Evolutionary conservation across 2,797 vertebrate species (phyloP), one percentile per base, ranked within the genome.

Genomic region (Sphaeramia orbicularis): DNA sequence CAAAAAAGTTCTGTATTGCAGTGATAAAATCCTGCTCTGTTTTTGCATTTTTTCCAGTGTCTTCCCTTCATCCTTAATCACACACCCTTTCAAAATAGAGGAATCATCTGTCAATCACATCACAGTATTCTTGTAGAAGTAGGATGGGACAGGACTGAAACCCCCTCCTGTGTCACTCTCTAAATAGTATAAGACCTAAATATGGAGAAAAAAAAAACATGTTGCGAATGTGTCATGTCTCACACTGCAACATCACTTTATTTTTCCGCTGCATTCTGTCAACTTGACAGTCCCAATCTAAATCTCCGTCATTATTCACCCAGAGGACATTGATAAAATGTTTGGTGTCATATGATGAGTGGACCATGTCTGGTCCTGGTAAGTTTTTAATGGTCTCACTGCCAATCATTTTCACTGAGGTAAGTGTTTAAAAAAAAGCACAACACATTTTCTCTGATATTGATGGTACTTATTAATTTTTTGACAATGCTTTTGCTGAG

Each of bases 201-300:
- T 35, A 45, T 45, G 19, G 51, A 47, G n/a, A 8, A 8, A 13
- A 15, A 15, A 15, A 52, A 49, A 51, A 35, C 7, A 11, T 47
- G 37, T 30, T 24, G 41, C 44, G 10, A 54, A 53, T 13, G 15
- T 43, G 51, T 65, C 54, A 63, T 27, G 7, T 52, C 13, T 66
- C 40, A 57, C 21, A 15, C 53, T 41, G 19, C 37, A 50, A 51
- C 13, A 16, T 53, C 15, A 19, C 40, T 61, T 43, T 38, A 50
- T 70, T 61, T 35, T 57, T 59, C 11, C 13, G 12, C 12, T 50
- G 32, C 15, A 15, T 42, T 42, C 9, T 62, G 47, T 40, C 47
- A 15, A 21, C 37, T 18, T 65, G 40, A 65, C 19, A 42, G 38
- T 4, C 0, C 13, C 41, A 27, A 48, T 64, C 43, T 54, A 37